Evolutionary conservation across 2,113 vertebrate genomes (phyloP).

Genomic region (Hemichromis elongatus): DNA sequence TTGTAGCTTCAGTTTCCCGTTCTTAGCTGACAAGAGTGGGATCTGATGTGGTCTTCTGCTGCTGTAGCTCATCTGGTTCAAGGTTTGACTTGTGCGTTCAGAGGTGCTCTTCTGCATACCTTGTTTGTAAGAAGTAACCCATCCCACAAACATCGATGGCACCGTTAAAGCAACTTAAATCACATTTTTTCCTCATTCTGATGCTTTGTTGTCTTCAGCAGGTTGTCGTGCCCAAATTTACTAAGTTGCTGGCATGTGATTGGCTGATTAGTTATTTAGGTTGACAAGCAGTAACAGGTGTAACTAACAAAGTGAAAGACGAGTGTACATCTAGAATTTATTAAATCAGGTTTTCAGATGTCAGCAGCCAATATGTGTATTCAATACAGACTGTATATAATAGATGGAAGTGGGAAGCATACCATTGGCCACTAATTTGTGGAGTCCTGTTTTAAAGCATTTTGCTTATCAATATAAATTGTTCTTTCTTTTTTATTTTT

Average conservation of each 20-base stretch:
- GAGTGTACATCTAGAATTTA: background rate
- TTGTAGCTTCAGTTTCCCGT: background rate
- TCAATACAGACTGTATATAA: background rate
- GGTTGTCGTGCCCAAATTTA: background rate
- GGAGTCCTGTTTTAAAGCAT: background rate
- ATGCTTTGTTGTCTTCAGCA: background rate
- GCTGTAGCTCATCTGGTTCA: background rate
- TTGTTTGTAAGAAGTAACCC: background rate
- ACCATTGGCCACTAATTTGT: background rate
- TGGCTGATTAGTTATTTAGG: background rate
- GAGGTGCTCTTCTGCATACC: background rate
- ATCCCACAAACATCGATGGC: background rate
- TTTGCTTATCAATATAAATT: background rate
- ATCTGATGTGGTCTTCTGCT: background rate
- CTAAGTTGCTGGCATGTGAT: background rate
- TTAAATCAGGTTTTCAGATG: background rate
- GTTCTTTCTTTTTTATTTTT: background rate
- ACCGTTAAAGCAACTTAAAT: accelerated
- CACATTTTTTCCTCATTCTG: background rate
- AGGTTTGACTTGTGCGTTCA: background rate
- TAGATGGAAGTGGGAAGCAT: background rate
- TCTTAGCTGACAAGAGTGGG: background rate
- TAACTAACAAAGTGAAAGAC: background rate
- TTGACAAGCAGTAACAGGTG: background rate
- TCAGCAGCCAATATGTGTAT: background rate